Percentiles rank a stretch among this genome's conserved stretches.
These are phyloP conservation scores for Phyllotreta striolata DNA, from an alignment of 2,888 invertebrate species.

Conservation along the genomic window DNA sequence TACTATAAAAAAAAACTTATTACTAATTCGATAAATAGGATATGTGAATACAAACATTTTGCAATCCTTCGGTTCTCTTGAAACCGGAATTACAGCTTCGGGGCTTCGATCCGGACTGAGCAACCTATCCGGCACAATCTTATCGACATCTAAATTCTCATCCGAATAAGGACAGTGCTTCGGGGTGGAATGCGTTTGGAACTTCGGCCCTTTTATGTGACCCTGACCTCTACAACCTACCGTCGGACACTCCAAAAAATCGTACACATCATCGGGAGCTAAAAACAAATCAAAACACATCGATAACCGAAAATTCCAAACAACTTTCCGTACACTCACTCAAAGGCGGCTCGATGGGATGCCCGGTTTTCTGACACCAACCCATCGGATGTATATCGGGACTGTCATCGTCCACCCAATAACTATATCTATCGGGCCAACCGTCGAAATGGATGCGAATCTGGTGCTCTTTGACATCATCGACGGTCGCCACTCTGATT, in stretches of 20 bases:
- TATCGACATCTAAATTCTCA: slow-evolving; percentile 65
- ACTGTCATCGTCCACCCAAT: slow-evolving; percentile 91
- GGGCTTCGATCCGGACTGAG: slow-evolving; percentile 60
- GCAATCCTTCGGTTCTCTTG: slow-evolving; percentile 57
- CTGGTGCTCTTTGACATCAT: slow-evolving; percentile 77
- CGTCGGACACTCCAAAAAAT: slow-evolving; percentile 77
- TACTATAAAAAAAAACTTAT: slow-evolving; percentile 46
- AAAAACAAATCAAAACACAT: slow-evolving; percentile 39
- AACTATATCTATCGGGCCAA: slow-evolving; percentile 84
- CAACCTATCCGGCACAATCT: slow-evolving; percentile 63
- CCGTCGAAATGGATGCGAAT: slow-evolving; percentile 87
- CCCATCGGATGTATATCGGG: slow-evolving; percentile 91
- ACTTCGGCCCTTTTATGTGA: slow-evolving; percentile 82
- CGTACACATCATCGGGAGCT: slow-evolving; percentile 72
- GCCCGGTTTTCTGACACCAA: slow-evolving; percentile 90
- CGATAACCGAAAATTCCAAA: slow-evolving; percentile 16
- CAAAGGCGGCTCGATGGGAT: slow-evolving; percentile 85
- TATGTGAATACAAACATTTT: slow-evolving; percentile 51
- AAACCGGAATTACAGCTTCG: slow-evolving; percentile 59
- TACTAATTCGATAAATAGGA: neutral
- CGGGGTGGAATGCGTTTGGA: slow-evolving; percentile 75
- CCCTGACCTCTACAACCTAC: slow-evolving; percentile 90
- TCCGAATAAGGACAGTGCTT: slow-evolving; percentile 79
- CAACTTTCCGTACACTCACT: slow-evolving; percentile 64
- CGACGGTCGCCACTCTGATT: slow-evolving; percentile 85